Percentiles rank a stretch among this genome's conserved stretches.
phyloP scores from a whole-genome alignment of 2,797 vertebrate species.

The Craterocephalus amniculus region DNA sequence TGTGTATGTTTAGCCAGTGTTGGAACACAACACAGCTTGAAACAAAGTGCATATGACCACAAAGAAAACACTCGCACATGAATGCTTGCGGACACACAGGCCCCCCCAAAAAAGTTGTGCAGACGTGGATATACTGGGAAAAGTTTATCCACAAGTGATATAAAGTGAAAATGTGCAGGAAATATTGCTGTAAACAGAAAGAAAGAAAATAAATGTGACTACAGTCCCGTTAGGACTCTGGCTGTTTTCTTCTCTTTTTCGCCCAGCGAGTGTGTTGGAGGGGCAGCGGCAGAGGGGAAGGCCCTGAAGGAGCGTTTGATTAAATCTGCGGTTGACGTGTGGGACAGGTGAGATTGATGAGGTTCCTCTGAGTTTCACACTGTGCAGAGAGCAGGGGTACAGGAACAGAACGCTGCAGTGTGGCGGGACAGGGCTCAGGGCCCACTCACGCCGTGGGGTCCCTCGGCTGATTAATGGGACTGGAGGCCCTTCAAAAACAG shows the following conservation, averaged over 20 bases:
- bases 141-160: too few species aligned
- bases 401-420: conserved; percentile 89
- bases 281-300: conserved; percentile 66
- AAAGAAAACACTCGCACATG: conserved; percentile 62
- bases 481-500: conserved; percentile 91
- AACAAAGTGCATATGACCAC: conserved; percentile 70
- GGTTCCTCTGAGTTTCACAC: conserved; percentile 94
- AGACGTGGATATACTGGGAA: conserved; percentile 25
- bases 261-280: conserved; percentile 30
- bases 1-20: conserved; percentile 39
- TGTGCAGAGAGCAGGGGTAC: conserved; percentile 86
- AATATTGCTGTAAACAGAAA: conserved; percentile 38
- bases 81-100: conserved; percentile 9
- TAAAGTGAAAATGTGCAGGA: conserved; percentile 30
- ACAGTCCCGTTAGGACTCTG: conserved; percentile 26
- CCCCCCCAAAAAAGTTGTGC: not conserved
- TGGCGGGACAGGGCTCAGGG: conserved; percentile 86
- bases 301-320: conserved; percentile 86
- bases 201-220: conserved; percentile 44
- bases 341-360: conserved; percentile 97
- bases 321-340: conserved; percentile 91
- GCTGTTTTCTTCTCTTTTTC: conserved; percentile 28
- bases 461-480: conserved; percentile 94
- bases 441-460: conserved; percentile 85
- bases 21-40: conserved; percentile 72